Evolutionary conservation across 1,140 invertebrate species (phyloP), one percentile per base, ranked within the genome.

Genomic region (Choristoneura fumiferana): DNA sequence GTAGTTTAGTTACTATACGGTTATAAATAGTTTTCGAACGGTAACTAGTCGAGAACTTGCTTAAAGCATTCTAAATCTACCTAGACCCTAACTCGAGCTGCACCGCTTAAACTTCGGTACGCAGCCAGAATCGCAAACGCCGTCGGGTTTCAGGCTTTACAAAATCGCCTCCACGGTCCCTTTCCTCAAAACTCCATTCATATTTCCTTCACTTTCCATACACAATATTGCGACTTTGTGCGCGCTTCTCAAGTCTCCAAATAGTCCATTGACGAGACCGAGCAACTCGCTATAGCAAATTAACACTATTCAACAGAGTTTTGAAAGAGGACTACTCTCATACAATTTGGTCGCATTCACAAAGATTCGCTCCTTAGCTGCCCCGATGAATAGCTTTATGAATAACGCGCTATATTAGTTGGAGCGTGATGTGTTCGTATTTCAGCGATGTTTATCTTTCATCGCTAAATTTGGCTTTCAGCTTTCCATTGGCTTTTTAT

Each of bases 261-360:
- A 49, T 49, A 49, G 43, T 49, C 43, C 43, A 49, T 49, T 49
- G 53, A 54, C 53, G 53, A 54, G 34, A 29, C 78, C 76, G 81
- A 77, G 85, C 80, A 87, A 87, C 83, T 88, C 85, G 83, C 82
- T 88, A 88, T 88, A 86, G 82, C 82, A 82, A 88, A 84, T 86
- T 88, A 84, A 84, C 81, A 78, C 75, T 79, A 73, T 65, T 73
- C 76, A 74, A 71, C 75, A 76, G 82, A 86, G 75, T 86, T 87
- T 85, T 64, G 67, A 80, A 78, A 87, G 86, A 86, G 76, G 83
- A 80, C 70, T 84, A 82, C 86, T 86, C 82, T 82, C 81, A 76
- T 81, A 77, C 83, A 88, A 88, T 86, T 82, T 83, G 81, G 82
- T 69, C 84, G 79, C 77, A 45, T 35, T 54, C 56, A 56, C 64